Percentiles rank a stretch among this genome's conserved stretches.
phyloP scores from a whole-genome alignment of 2,888 invertebrate genomes.

The Melipona beecheii region DNA sequence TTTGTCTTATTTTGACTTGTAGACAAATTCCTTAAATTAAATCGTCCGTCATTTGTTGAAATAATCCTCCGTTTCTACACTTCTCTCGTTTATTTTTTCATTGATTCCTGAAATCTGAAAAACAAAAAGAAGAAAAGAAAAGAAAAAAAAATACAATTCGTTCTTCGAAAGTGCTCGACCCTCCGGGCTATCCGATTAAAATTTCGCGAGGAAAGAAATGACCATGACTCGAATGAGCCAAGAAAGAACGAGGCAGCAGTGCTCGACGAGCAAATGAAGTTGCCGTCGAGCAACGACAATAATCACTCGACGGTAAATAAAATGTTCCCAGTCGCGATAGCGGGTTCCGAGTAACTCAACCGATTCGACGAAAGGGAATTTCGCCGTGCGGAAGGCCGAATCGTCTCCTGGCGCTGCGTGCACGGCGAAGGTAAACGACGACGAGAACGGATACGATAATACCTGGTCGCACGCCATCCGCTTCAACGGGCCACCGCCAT shows the following conservation, averaged over 20 bases:
- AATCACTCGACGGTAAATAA: conserved; percentile 16
- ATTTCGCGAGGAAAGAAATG: neutral
- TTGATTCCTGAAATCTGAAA: neutral
- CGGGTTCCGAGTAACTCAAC: conserved; percentile 37
- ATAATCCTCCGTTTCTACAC: neutral
- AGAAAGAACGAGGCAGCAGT: neutral
- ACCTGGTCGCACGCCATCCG: conserved; percentile 72
- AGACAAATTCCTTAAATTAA: neutral
- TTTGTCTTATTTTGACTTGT: neutral
- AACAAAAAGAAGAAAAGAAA: neutral
- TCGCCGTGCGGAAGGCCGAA: conserved; percentile 34
- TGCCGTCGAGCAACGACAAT: neutral
- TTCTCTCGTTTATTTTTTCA: neutral
- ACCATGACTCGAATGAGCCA: neutral
- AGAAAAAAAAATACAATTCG: neutral
- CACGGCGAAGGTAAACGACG: conserved; percentile 56
- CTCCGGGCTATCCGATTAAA: neutral
- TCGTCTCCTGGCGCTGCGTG: conserved; percentile 42
- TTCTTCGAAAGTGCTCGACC: neutral
- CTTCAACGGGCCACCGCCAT: neutral
- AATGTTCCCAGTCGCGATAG: conserved; percentile 18
- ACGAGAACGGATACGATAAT: conserved; percentile 75
- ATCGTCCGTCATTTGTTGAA: neutral
- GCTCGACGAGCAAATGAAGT: conserved; percentile 11
- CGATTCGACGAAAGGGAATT: conserved; percentile 57